phyloP scores from a whole-genome alignment of 2,113 vertebrate species.

The Vidua macroura region DNA sequence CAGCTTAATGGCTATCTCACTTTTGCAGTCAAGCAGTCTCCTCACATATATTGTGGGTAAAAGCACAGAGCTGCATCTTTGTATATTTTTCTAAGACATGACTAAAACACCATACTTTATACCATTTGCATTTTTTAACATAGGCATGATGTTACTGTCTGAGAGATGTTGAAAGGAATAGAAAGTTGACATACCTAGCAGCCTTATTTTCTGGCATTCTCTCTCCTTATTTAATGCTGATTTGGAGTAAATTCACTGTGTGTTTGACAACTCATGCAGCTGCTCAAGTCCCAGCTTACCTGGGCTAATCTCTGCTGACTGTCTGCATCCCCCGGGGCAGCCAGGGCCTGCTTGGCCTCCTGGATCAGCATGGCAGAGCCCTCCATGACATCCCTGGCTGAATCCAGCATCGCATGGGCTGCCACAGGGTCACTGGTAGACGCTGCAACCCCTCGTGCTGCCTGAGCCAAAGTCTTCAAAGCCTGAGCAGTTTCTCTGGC shows the following conservation, averaged over 20 bases:
- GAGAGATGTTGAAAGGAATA: neutral
- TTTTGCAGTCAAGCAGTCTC: neutral
- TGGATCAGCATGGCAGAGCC: constrained; percentile 96
- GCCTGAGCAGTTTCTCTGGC: constrained; percentile 96
- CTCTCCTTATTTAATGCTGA: neutral
- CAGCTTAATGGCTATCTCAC: neutral
- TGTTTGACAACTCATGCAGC: neutral
- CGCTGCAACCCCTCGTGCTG: constrained; percentile 93
- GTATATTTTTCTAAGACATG: neutral
- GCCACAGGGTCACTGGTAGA: constrained; percentile 87
- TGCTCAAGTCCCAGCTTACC: constrained; percentile 69
- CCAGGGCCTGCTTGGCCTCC: constrained; percentile 93
- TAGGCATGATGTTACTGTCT: neutral
- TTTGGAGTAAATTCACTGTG: neutral
- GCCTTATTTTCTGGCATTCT: neutral
- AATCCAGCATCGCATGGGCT: constrained; percentile 91
- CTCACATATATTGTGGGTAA: neutral
- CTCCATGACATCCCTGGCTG: constrained; percentile 95
- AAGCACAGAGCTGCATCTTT: neutral
- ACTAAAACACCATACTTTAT: neutral
- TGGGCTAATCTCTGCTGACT: constrained; percentile 97
- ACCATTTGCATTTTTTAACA: neutral
- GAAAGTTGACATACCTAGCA: neutral
- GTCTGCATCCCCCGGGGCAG: constrained; percentile 92
- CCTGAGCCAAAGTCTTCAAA: constrained; percentile 91